phyloP scores from a whole-genome alignment of 2,797 vertebrate species.

The Paratrypauchen microcephalus region DNA sequence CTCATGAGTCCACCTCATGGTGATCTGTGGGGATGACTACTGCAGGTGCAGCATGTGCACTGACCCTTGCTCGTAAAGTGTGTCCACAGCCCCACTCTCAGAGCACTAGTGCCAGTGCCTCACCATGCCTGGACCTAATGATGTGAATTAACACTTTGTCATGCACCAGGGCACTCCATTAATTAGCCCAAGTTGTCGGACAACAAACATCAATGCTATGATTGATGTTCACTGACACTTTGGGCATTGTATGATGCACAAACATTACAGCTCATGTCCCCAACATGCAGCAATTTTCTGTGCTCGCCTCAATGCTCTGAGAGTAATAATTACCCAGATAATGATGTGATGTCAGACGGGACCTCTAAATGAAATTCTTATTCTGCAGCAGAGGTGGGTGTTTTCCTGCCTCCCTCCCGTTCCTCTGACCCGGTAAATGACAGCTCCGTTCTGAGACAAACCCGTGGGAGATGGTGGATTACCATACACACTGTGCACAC shows the following conservation, averaged over 20 bases:
- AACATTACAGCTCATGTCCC: constrained; percentile 26
- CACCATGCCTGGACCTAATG: constrained; percentile 56
- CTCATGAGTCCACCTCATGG: constrained; percentile 37
- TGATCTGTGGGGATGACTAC: constrained; percentile 43
- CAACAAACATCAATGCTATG: constrained; percentile 43
- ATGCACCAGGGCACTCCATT: constrained; percentile 52
- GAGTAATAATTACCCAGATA: constrained; percentile 48
- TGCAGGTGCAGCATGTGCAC: constrained; percentile 30
- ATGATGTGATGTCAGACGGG: constrained; percentile 45
- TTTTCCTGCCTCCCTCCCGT: constrained; percentile 24
- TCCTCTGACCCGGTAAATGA: constrained; percentile 48
- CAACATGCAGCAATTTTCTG: constrained; percentile 21
- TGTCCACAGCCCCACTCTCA: not conserved
- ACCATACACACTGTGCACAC: constrained; percentile 47
- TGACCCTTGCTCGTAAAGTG: constrained; percentile 11
- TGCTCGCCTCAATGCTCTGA: constrained; percentile 2
- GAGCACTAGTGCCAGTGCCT: constrained; percentile 34
- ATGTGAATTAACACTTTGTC: constrained; percentile 65
- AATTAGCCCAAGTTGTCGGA: constrained; percentile 63
- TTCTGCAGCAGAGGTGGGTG: constrained; percentile 34
- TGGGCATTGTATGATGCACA: constrained; percentile 10
- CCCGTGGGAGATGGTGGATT: constrained; percentile 50
- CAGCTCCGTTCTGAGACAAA: constrained; percentile 48
- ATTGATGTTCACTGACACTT: constrained; percentile 43
- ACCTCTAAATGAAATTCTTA: constrained; percentile 42